Percentiles rank a stretch among this genome's conserved stretches.
phyloP scores from a whole-genome alignment of 2,797 vertebrate genomes.

The Morus bassanus region DNA sequence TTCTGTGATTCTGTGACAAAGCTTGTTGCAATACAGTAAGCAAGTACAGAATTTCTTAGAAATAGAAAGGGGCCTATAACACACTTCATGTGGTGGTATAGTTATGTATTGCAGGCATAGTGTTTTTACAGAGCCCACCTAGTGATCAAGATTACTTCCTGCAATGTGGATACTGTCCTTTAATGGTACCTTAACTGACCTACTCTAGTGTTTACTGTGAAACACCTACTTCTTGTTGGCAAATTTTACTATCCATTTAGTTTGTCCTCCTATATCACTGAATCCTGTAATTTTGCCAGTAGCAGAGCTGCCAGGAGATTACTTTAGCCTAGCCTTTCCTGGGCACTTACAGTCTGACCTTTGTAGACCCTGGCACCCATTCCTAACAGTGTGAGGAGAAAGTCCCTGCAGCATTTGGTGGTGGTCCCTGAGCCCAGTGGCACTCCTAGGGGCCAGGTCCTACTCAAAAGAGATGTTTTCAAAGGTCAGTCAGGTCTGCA shows the following conservation, averaged over 20 bases:
- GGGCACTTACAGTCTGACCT: background rate
- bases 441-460: background rate
- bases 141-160: background rate
- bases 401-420: background rate
- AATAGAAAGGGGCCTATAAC: background rate
- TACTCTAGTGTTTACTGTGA: background rate
- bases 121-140: background rate
- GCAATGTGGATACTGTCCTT: background rate
- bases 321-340: background rate
- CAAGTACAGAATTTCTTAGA: background rate
- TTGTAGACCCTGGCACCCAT: background rate
- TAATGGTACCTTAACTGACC: background rate
- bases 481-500: background rate
- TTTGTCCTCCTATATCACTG: background rate
- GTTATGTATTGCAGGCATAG: background rate
- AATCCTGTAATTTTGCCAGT: background rate
- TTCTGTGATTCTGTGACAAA: background rate
- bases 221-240: background rate
- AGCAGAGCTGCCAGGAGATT: background rate
- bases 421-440: background rate
- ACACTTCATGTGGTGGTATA: background rate
- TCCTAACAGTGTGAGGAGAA: background rate
- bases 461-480: background rate
- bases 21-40: background rate
- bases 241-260: background rate